Evolutionary conservation across 2,888 invertebrate species (phyloP), one percentile per base, ranked within the genome.

Genomic region (Dynastes hyllus): DNA sequence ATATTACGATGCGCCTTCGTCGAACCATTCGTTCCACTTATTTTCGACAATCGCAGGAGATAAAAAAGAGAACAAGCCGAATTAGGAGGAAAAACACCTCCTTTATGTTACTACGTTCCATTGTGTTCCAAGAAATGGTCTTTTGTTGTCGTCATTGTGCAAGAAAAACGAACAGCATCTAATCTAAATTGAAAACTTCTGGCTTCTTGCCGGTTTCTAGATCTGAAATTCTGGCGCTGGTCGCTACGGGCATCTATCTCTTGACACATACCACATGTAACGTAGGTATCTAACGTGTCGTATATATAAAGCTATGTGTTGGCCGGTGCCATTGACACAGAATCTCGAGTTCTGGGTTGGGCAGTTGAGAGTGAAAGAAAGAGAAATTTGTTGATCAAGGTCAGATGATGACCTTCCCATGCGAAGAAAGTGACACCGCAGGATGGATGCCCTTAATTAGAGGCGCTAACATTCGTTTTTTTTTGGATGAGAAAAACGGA

Each of bases 331-430:
- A 66, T 77, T 58, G 55, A 77, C 67, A 67, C 55, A 77, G 53
- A 77, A 67, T 77, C 67, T 67, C 66, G 67, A 53, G 73, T 73
- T 61, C 58, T 84, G 84, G 84, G 85, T 83, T 85, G 83, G 84
- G 84, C 79, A 81, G 79, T 83, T 81, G 85, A 86, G 85, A 86
- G 87, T 86, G 87, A 87, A 87, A 87, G 87, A 87, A 80, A 86
- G 86, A 86, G 85, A 85, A 87, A 87, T 84, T 85, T 83, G 81
- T 83, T 83, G 85, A 86, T 86, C 87, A 87, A 87, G 87, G 87
- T 86, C 86, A 86, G 82, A 79, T 81, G 80, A 80, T 84, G 86
- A 87, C 87, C 87, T 87, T 87, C 85, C 85, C 78, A 69, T 61
- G 77, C 80, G 81, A 85, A 85, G 85, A 85, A 85, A 85, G 85